Evolutionary conservation across 2,797 vertebrate species (phyloP).

Genomic region (Argentina silus): DNA sequence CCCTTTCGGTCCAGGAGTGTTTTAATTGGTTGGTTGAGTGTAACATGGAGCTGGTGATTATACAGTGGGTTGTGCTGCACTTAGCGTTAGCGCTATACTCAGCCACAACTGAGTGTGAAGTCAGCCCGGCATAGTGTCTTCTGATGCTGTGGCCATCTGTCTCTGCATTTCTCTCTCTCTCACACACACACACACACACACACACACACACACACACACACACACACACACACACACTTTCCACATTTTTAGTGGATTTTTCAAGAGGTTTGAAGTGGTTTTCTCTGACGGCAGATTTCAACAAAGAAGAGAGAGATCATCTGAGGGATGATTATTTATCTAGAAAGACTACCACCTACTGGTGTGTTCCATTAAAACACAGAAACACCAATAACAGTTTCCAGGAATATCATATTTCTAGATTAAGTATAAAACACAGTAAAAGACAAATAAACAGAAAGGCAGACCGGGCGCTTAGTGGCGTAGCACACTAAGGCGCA

Average conservation of each 20-base stretch:
- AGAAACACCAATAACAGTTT: neutral
- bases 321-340: neutral
- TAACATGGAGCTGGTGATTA: neutral
- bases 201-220: neutral
- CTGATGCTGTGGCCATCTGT: neutral
- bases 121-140: neutral
- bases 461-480: too few relatives aligned
- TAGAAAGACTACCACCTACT: neutral
- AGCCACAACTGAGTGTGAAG: neutral
- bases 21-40: conserved; percentile 4
- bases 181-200: conserved; percentile 19
- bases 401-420: neutral
- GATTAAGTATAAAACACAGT: neutral
- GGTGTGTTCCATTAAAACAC: neutral
- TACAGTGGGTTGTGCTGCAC: conserved; percentile 1
- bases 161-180: neutral
- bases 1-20: neutral
- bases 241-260: too few relatives aligned
- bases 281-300: too few relatives aligned
- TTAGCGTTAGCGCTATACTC: neutral
- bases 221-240: neutral
- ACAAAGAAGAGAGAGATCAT: neutral
- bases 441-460: too few relatives aligned
- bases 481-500: too few relatives aligned
- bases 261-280: too few relatives aligned